phyloP scores from a whole-genome alignment of 2,113 vertebrate genomes.

The Empidonax alnorum region DNA sequence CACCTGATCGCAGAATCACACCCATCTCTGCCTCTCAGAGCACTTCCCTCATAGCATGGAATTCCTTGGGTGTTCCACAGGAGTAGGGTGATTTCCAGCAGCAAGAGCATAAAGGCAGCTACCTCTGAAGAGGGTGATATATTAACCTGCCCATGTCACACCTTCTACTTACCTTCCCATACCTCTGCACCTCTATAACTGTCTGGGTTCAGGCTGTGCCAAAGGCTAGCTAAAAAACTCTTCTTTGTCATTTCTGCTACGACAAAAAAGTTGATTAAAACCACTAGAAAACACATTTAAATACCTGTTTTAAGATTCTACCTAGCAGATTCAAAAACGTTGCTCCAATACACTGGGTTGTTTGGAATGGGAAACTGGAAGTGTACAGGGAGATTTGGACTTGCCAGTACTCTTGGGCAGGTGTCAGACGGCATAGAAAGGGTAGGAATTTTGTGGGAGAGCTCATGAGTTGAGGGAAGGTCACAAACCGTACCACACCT shows the following conservation, averaged over 20 bases:
- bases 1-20: not conserved
- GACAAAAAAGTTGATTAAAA: not conserved
- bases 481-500: not conserved
- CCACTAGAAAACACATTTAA: not conserved
- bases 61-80: not conserved
- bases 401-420: not conserved
- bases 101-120: not conserved
- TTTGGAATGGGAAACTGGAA: not conserved
- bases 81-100: not conserved
- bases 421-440: not conserved
- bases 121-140: not conserved
- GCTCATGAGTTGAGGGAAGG: not conserved
- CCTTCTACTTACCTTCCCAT: not conserved
- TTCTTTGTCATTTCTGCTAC: not conserved
- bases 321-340: not conserved
- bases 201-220: not conserved
- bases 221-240: not conserved
- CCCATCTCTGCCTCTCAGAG: not conserved
- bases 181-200: not conserved
- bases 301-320: not conserved
- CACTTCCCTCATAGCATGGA: not conserved
- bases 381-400: not conserved
- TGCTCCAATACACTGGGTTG: not conserved
- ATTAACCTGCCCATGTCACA: not conserved
- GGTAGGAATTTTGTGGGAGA: not conserved